Conservation (phyloP, 1,140 invertebrate species). For the Drosophila nasuta region DNA sequence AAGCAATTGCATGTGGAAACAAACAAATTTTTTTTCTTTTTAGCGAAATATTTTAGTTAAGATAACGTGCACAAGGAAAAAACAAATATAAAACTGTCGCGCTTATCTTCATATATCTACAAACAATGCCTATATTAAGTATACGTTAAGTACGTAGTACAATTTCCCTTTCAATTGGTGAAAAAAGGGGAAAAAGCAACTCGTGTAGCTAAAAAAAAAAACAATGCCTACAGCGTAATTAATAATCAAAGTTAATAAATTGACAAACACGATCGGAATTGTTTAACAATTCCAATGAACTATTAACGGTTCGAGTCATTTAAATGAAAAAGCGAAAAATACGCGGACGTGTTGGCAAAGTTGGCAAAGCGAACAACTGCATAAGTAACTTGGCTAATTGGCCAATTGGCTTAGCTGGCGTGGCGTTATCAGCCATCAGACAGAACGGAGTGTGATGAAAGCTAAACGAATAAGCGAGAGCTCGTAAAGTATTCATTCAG, state of each 20-base stretch:
- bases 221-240: neutral
- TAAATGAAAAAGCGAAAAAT: conserved; percentile 9
- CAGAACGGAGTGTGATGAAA: conserved; percentile 5
- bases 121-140: too few relatives aligned
- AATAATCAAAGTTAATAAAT: conserved; percentile 8
- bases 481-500: conserved; percentile 1
- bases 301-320: conserved; percentile 15
- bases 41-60: too few relatives aligned
- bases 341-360: neutral
- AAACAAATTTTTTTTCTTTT: too few relatives aligned
- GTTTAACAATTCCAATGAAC: conserved; percentile 7
- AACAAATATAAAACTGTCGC: too few relatives aligned
- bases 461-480: conserved; percentile 5
- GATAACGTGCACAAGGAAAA: too few relatives aligned
- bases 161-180: too few relatives aligned
- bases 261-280: conserved; percentile 10
- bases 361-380: neutral
- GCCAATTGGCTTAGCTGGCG: conserved; percentile 8
- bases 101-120: too few relatives aligned
- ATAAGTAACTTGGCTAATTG: conserved; percentile 36
- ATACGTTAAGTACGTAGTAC: too few relatives aligned
- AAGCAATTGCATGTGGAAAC: too few relatives aligned
- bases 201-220: neutral
- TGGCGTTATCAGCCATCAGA: conserved; percentile 16
- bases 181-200: neutral